These are phyloP conservation scores for Triops cancriformis DNA, from an alignment of 1,140 invertebrate species.

Conservation along the genomic window DNA sequence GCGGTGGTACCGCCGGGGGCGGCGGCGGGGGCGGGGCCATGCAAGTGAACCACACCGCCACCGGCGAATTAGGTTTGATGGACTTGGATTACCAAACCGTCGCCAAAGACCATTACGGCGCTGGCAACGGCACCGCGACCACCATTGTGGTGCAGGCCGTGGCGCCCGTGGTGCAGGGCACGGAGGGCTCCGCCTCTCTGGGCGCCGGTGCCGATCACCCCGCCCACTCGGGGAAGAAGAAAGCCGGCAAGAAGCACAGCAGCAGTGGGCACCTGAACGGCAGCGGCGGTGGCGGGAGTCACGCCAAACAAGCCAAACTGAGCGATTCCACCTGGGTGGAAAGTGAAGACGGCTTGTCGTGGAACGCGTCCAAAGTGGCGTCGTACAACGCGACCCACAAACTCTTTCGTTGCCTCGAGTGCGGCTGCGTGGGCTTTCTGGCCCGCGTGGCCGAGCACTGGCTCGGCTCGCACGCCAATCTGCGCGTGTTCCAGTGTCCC, in stretches of 20 bases:
- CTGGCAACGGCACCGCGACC: constrained; percentile 22
- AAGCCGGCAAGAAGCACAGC: not conserved
- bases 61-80: constrained; percentile 31
- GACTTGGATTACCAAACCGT: constrained; percentile 27
- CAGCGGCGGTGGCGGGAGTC: constrained; percentile 15
- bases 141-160: constrained; percentile 30
- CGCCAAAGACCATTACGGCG: constrained; percentile 19
- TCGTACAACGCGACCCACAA: constrained; percentile 41
- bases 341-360: constrained; percentile 55
- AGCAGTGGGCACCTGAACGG: not conserved
- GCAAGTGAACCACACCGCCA: constrained; percentile 29
- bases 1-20: constrained; percentile 20
- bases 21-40: constrained; percentile 17
- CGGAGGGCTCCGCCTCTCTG: constrained; percentile 25
- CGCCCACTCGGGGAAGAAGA: not conserved
- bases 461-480: constrained; percentile 66
- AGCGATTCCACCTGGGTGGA: constrained; percentile 47
- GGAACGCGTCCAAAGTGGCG: constrained; percentile 61
- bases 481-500: constrained; percentile 61
- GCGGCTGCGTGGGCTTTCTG: constrained; percentile 67
- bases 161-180: constrained; percentile 19
- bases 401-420: constrained; percentile 62
- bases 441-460: constrained; percentile 73
- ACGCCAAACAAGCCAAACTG: constrained; percentile 38
- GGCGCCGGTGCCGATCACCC: not conserved